These are phyloP conservation scores for Dasypogon diadema DNA, from an alignment of 2,888 invertebrate genomes.

Conservation along the genomic window DNA sequence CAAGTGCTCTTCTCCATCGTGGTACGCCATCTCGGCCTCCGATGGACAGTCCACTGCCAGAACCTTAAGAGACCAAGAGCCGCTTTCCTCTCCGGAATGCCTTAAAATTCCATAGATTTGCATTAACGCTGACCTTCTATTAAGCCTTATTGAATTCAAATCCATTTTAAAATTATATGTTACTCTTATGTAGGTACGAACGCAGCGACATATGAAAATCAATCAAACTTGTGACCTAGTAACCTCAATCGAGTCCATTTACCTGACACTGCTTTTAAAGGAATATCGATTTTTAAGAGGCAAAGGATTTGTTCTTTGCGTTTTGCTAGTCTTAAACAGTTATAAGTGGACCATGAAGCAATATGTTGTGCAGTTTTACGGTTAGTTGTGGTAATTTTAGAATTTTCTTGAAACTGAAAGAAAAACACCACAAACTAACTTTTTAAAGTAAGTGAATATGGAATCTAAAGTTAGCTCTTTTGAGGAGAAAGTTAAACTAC, in stretches of 20 bases:
- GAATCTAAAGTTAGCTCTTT: slow-evolving; percentile 67
- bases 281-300: slow-evolving; percentile 55
- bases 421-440: not conserved
- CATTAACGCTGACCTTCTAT: too few relatives aligned
- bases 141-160: too few relatives aligned
- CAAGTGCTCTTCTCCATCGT: too few relatives aligned
- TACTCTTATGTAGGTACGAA: too few relatives aligned
- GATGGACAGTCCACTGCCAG: too few relatives aligned
- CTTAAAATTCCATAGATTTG: too few relatives aligned
- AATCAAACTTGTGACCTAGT: slow-evolving; percentile 64
- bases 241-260: slow-evolving; percentile 68
- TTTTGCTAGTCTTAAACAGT: slow-evolving; percentile 25
- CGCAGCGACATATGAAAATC: too few relatives aligned
- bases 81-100: too few relatives aligned
- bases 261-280: slow-evolving; percentile 60
- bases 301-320: slow-evolving; percentile 52
- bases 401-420: not conserved
- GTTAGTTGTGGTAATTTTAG: not conserved
- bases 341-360: not conserved
- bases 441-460: slow-evolving; percentile 58
- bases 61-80: too few relatives aligned
- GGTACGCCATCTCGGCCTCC: too few relatives aligned
- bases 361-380: not conserved
- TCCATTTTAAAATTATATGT: too few relatives aligned
- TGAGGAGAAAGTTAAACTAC: slow-evolving; percentile 68